A percentile compares a stretch with the other conserved stretches of the same genome.
phyloP scores from a whole-genome alignment of 2,113 vertebrate species.

The Lonchura striata region DNA sequence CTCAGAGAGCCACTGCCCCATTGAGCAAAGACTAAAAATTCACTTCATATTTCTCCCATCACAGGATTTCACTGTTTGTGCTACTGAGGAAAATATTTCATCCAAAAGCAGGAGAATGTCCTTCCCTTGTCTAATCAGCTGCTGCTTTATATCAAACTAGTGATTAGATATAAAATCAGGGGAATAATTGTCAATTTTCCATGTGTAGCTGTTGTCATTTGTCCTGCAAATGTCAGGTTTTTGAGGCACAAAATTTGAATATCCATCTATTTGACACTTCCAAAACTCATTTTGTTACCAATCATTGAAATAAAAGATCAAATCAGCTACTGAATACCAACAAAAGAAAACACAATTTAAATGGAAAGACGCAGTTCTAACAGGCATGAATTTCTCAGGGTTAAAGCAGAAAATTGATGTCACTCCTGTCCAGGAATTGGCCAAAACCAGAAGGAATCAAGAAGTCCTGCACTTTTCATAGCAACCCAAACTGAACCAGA shows the following conservation, averaged over 20 bases:
- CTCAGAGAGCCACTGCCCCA: background rate
- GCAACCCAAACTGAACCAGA: background rate
- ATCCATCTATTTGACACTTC: background rate
- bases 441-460: background rate
- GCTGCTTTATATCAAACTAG: background rate
- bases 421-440: background rate
- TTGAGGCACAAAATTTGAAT: background rate
- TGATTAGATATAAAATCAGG: background rate
- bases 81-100: background rate
- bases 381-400: background rate
- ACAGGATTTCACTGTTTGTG: background rate
- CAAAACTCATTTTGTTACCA: background rate
- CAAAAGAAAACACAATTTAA: background rate
- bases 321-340: background rate
- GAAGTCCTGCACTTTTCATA: background rate
- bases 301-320: background rate
- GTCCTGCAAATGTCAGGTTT: background rate
- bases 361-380: background rate
- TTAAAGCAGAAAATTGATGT: background rate
- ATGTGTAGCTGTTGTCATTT: background rate
- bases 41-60: background rate
- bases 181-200: background rate
- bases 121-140: background rate
- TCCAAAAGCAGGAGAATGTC: background rate
- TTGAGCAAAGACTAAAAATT: slow-evolving; percentile 15